Conservation (phyloP, 2,888 invertebrate species). For the Argyresthia goedartella region DNA sequence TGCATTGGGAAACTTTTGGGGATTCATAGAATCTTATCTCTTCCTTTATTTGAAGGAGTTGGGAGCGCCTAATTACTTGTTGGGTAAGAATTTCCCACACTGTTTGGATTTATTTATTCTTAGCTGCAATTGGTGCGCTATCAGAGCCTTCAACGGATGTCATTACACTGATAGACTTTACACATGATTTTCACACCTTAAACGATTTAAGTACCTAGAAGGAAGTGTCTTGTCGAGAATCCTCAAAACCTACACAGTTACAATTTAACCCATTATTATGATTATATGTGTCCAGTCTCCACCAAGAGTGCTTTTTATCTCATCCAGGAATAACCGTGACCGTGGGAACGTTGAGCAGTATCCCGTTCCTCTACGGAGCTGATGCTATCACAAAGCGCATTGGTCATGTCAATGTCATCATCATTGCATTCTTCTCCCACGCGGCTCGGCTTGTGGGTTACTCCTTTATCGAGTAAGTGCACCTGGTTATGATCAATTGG, state of each 20-base stretch:
- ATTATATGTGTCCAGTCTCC: background rate
- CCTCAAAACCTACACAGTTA: background rate
- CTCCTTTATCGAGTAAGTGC: slow-evolving; percentile 85
- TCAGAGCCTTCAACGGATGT: background rate
- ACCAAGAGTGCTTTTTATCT: background rate
- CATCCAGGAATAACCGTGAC: slow-evolving; percentile 82
- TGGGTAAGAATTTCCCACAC: slow-evolving; percentile 66
- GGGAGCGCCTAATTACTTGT: slow-evolving; percentile 84
- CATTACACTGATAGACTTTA: too few relatives aligned
- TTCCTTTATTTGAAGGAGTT: slow-evolving; percentile 89
- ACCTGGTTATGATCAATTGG: background rate
- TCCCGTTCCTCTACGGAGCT: slow-evolving; percentile 87
- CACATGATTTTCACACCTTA: too few relatives aligned
- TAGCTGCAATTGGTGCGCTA: background rate
- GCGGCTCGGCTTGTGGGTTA: slow-evolving; percentile 86
- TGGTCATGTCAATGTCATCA: slow-evolving; percentile 87
- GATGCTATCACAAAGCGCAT: slow-evolving; percentile 85
- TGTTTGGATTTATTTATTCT: too few relatives aligned
- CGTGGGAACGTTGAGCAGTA: slow-evolving; percentile 85
- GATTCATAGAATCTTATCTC: slow-evolving; percentile 90
- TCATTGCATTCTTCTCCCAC: slow-evolving; percentile 88
- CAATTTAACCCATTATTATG: background rate
- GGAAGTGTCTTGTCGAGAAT: background rate
- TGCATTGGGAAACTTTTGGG: slow-evolving; percentile 88
- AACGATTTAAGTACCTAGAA: background rate